Conservation (phyloP, 2,888 invertebrate species). For the Dendrolimus houi region DNA sequence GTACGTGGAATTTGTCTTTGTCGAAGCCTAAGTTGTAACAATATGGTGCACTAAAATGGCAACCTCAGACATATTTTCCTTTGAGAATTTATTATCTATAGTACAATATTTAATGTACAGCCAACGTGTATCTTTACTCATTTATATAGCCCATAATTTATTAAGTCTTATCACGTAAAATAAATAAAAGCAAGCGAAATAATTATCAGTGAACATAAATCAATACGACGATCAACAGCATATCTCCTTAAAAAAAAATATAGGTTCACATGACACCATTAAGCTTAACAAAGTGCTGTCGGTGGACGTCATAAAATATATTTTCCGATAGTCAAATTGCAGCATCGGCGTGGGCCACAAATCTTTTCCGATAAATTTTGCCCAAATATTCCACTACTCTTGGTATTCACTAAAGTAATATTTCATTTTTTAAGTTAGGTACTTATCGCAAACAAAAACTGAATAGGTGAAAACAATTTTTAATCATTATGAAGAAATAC, state of each 20-base stretch:
- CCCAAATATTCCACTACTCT: constrained; percentile 22
- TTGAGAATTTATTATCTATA: no score
- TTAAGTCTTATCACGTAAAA: background rate
- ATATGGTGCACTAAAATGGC: no score
- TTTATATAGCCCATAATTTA: background rate
- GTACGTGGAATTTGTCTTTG: no score
- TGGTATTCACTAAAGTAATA: constrained; percentile 25
- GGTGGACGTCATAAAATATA: constrained; percentile 63
- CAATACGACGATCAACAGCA: constrained; percentile 28
- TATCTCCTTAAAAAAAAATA: constrained; percentile 24
- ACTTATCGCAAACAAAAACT: background rate
- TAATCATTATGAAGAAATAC: no score
- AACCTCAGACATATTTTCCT: no score
- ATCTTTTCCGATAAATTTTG: constrained; percentile 67
- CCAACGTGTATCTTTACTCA: background rate
- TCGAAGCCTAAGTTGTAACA: no score
- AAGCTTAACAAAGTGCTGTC: constrained; percentile 50
- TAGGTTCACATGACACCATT: constrained; percentile 39
- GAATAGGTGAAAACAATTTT: no score
- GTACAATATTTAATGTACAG: background rate
- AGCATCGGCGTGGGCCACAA: constrained; percentile 57
- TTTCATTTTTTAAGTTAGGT: background rate
- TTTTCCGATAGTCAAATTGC: constrained; percentile 71
- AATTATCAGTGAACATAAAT: constrained; percentile 14
- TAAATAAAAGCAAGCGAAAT: background rate